Evolutionary conservation across 2,113 vertebrate species (phyloP).

Genomic region (Neopipo cinnamomea): DNA sequence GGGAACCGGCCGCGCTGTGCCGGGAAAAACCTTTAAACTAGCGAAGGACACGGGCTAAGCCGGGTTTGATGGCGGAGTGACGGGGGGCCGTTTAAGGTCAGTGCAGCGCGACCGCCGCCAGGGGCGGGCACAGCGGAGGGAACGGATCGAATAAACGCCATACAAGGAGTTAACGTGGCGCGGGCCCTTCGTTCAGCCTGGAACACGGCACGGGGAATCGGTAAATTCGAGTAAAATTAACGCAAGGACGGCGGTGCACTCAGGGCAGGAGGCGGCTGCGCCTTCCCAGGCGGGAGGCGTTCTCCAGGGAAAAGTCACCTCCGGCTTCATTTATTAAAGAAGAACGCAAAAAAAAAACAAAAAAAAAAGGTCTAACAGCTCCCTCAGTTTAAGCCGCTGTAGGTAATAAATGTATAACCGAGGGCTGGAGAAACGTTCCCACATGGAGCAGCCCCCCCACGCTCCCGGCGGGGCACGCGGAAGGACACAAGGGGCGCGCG

Average conservation of each 20-base stretch:
- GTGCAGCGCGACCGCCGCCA: too few species aligned
- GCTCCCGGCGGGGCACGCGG: neutral
- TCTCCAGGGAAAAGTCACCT: too few species aligned
- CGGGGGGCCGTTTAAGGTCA: neutral
- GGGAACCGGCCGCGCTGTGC: too few species aligned
- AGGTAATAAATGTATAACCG: rapidly evolving
- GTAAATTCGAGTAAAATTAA: too few species aligned
- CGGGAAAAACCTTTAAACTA: too few species aligned
- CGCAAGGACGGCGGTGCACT: too few species aligned
- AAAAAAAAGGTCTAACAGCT: neutral
- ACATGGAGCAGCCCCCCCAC: rapidly evolving
- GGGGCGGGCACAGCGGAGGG: too few species aligned
- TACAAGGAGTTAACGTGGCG: too few species aligned
- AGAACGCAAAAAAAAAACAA: too few species aligned
- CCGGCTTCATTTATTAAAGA: rapidly evolving
- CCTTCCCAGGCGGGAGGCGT: rapidly evolving
- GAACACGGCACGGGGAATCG: rapidly evolving
- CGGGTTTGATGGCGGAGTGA: too few species aligned
- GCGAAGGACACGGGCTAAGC: rapidly evolving
- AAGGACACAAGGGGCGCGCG: neutral
- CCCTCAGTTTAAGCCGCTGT: rapidly evolving
- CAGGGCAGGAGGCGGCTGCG: too few species aligned
- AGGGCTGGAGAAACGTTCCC: rapidly evolving
- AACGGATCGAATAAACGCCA: too few species aligned
- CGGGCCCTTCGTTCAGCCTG: rapidly evolving